phyloP scores from a whole-genome alignment of 2,113 vertebrate genomes.

The Tragelaphus buxtoni region DNA sequence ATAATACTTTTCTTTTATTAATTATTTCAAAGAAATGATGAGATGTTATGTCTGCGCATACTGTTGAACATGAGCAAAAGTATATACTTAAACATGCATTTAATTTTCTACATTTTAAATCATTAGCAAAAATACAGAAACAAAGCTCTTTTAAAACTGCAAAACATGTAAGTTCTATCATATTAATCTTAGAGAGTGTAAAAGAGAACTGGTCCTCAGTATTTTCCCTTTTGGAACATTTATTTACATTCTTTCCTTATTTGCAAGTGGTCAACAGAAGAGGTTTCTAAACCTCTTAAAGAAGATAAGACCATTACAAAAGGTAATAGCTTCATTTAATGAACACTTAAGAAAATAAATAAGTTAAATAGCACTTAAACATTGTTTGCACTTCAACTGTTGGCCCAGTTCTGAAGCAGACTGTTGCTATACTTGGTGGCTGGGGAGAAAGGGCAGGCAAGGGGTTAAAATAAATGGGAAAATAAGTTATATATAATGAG shows the following conservation, averaged over 20 bases:
- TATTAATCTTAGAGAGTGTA: background rate
- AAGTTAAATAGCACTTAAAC: background rate
- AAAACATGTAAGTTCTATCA: background rate
- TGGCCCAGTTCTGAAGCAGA: background rate
- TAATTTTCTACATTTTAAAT: constrained; percentile 5
- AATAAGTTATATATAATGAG: background rate
- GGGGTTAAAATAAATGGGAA: background rate
- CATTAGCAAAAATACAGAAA: background rate
- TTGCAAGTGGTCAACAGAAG: background rate
- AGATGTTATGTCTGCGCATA: background rate
- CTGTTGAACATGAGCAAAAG: background rate
- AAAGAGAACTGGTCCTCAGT: background rate
- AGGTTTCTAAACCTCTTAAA: background rate
- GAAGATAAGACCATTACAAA: background rate
- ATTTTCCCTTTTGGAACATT: background rate
- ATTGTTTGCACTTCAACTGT: background rate
- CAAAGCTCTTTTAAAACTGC: background rate
- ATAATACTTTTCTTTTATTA: background rate
- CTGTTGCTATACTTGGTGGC: background rate
- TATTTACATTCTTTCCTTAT: background rate
- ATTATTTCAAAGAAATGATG: background rate
- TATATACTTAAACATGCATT: background rate
- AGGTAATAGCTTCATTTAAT: background rate
- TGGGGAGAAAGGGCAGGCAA: background rate
- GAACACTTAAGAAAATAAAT: background rate